Conservation (phyloP, 2,797 vertebrate genomes). For the Hirundo rustica region DNA sequence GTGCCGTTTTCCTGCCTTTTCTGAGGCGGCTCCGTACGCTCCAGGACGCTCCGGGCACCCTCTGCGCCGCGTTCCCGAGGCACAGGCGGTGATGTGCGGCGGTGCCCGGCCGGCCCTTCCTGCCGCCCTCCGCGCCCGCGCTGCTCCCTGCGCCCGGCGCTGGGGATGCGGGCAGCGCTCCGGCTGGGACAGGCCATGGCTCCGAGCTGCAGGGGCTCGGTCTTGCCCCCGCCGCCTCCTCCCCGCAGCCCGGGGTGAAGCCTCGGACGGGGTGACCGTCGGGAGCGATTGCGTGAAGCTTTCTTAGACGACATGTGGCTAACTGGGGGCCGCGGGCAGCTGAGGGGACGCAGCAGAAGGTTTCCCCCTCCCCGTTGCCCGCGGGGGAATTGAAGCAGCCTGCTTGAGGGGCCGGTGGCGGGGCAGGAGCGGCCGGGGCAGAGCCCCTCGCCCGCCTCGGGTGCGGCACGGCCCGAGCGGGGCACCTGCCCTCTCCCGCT, state of each 20-base stretch:
- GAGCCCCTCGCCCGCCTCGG: neutral
- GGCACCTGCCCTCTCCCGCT: neutral
- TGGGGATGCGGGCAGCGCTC: neutral
- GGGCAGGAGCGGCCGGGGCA: neutral
- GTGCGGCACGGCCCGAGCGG: neutral
- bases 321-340: neutral
- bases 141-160: too few species aligned
- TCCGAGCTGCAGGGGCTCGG: too few species aligned
- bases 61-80: fast-evolving
- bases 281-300: neutral
- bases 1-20: neutral
- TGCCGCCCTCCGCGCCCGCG: too few species aligned
- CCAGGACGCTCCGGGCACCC: fast-evolving
- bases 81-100: fast-evolving
- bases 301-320: neutral
- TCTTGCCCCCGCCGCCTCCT: neutral
- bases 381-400: neutral
- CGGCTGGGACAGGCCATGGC: neutral
- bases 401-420: neutral
- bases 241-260: neutral
- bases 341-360: neutral
- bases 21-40: too few species aligned
- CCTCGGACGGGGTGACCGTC: neutral
- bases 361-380: neutral
- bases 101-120: neutral